Conservation (phyloP, 2,797 vertebrate species). For the Gallinago solitaria region DNA sequence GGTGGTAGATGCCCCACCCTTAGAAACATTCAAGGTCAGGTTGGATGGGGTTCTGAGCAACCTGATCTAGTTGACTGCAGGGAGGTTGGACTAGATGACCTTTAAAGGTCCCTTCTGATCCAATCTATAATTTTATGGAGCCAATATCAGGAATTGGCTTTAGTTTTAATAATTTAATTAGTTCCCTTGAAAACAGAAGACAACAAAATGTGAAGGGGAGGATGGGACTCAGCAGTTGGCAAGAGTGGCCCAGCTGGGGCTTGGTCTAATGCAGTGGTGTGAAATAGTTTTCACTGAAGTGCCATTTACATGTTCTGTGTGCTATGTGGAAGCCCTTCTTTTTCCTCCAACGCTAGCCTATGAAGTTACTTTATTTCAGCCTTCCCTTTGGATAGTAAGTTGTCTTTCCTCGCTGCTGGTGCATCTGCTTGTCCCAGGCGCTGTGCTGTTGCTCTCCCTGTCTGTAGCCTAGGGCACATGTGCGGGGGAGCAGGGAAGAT, state of each 20-base stretch:
- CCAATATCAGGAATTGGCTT: background rate
- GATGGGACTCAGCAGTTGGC: background rate
- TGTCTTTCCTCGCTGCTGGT: rapidly evolving
- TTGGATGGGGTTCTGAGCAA: background rate
- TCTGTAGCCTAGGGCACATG: rapidly evolving
- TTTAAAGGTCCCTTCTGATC: background rate
- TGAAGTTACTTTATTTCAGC: background rate
- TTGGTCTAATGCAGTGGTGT: background rate
- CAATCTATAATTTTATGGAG: background rate
- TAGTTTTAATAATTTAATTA: background rate
- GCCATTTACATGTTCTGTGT: background rate
- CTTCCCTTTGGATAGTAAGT: background rate
- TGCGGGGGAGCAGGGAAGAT: background rate
- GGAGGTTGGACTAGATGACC: background rate
- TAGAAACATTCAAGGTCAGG: background rate
- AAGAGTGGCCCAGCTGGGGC: background rate
- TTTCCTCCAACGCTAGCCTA: background rate
- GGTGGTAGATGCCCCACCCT: no score
- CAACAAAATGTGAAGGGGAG: background rate
- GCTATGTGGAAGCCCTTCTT: rapidly evolving
- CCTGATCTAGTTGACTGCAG: background rate
- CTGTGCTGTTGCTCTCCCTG: background rate
- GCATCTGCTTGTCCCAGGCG: background rate
- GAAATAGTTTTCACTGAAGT: background rate
- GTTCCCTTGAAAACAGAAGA: background rate